Percentiles rank a stretch among this genome's conserved stretches.
Evolutionary conservation across 2,113 vertebrate genomes (phyloP).

Genomic region (Charadrius vociferus): DNA sequence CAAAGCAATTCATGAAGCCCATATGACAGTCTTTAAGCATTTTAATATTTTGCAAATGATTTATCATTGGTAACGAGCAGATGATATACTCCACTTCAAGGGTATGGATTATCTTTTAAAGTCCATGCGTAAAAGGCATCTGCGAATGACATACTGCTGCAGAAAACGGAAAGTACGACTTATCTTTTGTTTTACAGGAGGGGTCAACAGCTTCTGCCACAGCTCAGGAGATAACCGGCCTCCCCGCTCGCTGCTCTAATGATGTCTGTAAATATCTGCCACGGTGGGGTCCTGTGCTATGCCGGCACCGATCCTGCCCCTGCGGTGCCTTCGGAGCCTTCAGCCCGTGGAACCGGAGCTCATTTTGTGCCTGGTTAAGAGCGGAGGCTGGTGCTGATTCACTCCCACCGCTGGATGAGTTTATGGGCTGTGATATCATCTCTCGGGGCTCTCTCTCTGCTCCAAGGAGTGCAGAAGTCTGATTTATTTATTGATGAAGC

Average conservation of each 20-base stretch:
- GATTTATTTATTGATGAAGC: neutral
- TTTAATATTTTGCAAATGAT: slow-evolving; percentile 35
- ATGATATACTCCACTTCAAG: slow-evolving; percentile 18
- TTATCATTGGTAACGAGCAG: slow-evolving; percentile 36
- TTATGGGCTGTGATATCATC: neutral
- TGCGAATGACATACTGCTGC: neutral
- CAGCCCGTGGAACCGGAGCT: rapidly evolving
- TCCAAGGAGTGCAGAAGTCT: rapidly evolving
- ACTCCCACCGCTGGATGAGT: neutral
- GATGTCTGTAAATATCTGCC: neutral
- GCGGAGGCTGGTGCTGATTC: neutral
- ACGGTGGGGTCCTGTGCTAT: neutral
- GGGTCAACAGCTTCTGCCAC: neutral
- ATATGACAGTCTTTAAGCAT: neutral
- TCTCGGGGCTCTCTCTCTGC: neutral
- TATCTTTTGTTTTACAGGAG: neutral
- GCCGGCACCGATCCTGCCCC: neutral
- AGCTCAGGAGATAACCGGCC: neutral
- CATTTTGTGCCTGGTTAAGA: rapidly evolving
- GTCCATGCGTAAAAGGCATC: neutral
- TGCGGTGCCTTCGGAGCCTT: neutral
- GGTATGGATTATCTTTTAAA: slow-evolving; percentile 10
- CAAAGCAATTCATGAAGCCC: neutral
- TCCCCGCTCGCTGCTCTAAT: neutral
- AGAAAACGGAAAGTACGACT: neutral